These are phyloP conservation scores for Thymelicus acteon DNA, from an alignment of 2,888 invertebrate genomes.

Conservation along the genomic window DNA sequence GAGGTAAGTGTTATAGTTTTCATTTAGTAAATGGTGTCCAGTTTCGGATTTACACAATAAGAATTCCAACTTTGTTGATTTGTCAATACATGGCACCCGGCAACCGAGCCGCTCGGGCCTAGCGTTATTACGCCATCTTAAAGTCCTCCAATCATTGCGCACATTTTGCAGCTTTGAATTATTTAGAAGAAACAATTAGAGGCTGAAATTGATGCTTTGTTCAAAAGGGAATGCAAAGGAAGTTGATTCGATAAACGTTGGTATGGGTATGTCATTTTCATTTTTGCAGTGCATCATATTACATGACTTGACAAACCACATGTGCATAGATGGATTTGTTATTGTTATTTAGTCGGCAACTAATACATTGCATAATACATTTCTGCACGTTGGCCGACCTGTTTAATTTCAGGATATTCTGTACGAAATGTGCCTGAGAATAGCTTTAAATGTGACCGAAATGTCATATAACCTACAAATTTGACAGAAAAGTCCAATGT, in stretches of 20 bases:
- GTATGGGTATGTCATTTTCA: constrained; percentile 79
- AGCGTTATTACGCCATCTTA: constrained; percentile 85
- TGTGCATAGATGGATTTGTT: constrained; percentile 77
- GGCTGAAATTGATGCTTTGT: constrained; percentile 72
- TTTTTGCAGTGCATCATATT: constrained; percentile 75
- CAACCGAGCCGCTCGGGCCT: constrained; percentile 60
- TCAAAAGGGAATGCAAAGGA: constrained; percentile 64
- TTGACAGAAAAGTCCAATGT: constrained; percentile 79
- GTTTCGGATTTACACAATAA: constrained; percentile 67
- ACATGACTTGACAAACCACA: constrained; percentile 78
- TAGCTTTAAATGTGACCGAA: constrained; percentile 48
- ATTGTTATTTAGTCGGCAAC: constrained; percentile 71
- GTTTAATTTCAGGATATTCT: constrained; percentile 49
- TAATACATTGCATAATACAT: constrained; percentile 65
- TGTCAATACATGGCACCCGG: constrained; percentile 84
- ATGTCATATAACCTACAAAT: constrained; percentile 73
- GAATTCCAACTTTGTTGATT: constrained; percentile 74
- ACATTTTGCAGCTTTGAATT: constrained; percentile 75
- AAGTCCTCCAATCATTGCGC: constrained; percentile 79
- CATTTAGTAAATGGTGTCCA: constrained; percentile 68
- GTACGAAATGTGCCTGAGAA: constrained; percentile 48
- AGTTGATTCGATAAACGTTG: constrained; percentile 65
- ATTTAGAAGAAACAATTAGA: constrained; percentile 64
- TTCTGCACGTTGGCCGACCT: constrained; percentile 61
- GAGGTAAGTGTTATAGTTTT: constrained; percentile 81